Percentiles rank a stretch among this genome's conserved stretches.
Conservation (phyloP, 1,140 invertebrate genomes). For the Myzus persicae region DNA sequence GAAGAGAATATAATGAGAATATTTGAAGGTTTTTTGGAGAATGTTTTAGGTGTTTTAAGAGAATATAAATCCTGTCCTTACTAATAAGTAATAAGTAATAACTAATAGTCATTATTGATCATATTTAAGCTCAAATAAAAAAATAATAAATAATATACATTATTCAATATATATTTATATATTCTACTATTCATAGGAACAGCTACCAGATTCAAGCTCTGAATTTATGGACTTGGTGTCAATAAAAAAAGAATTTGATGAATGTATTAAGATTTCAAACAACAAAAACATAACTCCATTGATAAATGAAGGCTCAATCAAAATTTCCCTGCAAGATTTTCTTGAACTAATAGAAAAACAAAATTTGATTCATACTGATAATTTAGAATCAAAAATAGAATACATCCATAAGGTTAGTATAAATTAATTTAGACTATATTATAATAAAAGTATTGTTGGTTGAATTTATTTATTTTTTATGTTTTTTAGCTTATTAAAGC, state of each 20-base stretch:
- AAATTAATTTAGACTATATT: neutral
- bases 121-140: neutral
- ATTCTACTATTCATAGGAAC: neutral
- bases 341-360: neutral
- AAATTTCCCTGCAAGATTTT: neutral
- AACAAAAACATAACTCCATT: neutral
- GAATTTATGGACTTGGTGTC: neutral
- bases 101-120: neutral
- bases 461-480: neutral
- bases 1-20: too few species aligned
- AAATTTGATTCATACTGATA: neutral
- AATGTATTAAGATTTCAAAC: neutral
- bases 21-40: too few species aligned
- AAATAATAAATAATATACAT: neutral
- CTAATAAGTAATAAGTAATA: too few species aligned
- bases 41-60: too few species aligned
- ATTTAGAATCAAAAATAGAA: slow-evolving; percentile 30
- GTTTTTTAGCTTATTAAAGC: slow-evolving; percentile 10
- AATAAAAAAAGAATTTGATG: slow-evolving; percentile 6
- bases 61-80: too few species aligned
- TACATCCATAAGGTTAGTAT: neutral
- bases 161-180: neutral
- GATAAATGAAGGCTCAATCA: neutral
- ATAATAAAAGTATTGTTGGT: neutral
- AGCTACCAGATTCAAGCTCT: neutral